Evolutionary conservation across 2,113 vertebrate species (phyloP).

Genomic region (Proteles cristata): DNA sequence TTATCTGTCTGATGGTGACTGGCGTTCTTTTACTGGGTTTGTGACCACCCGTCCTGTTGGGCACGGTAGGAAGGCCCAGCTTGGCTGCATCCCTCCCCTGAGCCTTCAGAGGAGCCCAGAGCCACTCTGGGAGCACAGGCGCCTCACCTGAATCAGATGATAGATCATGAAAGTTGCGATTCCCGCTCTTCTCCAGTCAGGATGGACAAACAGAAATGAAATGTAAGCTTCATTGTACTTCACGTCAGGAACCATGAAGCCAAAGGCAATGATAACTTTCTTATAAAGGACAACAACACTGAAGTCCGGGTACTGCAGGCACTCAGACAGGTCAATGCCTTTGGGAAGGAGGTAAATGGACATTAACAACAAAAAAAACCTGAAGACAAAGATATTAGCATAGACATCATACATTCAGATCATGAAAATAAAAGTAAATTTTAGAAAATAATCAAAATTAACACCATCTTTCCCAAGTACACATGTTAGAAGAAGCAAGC

Average conservation of each 20-base stretch:
- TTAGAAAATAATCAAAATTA: conserved; percentile 63
- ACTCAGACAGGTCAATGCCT: conserved; percentile 98
- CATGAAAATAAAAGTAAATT: conserved; percentile 54
- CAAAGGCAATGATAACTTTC: conserved; percentile 97
- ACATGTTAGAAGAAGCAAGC: neutral
- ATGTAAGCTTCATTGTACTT: conserved; percentile 99
- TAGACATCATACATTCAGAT: conserved; percentile 32
- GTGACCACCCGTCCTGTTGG: neutral
- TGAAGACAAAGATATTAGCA: conserved; percentile 31
- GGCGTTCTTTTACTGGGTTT: neutral
- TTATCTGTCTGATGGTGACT: neutral
- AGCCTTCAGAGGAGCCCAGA: neutral
- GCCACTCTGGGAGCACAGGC: neutral
- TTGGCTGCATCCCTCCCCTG: neutral
- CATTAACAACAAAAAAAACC: conserved; percentile 41
- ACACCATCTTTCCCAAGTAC: conserved; percentile 22
- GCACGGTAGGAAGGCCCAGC: neutral
- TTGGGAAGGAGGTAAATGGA: neutral
- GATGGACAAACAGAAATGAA: conserved; percentile 97
- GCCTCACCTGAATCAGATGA: conserved; percentile 96
- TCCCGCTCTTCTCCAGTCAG: conserved; percentile 97
- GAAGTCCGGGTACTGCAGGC: conserved; percentile 99
- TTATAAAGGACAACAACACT: conserved; percentile 98
- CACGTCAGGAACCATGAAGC: conserved; percentile 99
- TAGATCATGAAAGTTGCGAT: conserved; percentile 99